phyloP scores from a whole-genome alignment of 2,113 vertebrate genomes.

The Pomatostomus ruficeps region DNA sequence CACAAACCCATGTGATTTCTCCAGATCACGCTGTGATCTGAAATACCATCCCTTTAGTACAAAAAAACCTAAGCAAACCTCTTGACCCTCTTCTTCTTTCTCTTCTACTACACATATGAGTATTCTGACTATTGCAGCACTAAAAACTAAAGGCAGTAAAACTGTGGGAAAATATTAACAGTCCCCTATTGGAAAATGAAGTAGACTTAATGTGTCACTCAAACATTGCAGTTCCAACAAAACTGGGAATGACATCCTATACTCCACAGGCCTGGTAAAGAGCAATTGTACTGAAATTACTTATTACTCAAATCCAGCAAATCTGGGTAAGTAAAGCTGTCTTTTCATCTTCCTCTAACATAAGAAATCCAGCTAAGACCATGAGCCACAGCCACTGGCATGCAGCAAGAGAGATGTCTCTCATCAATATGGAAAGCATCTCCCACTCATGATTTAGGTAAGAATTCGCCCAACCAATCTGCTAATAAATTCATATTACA shows the following conservation, averaged over 20 bases:
- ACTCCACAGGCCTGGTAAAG: not conserved
- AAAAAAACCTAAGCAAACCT: not conserved
- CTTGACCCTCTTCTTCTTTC: not conserved
- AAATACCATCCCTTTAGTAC: not conserved
- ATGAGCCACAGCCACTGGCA: not conserved
- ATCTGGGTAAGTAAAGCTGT: not conserved
- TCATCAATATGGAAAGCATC: not conserved
- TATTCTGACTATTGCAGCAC: not conserved
- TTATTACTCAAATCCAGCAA: not conserved
- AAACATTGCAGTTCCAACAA: not conserved
- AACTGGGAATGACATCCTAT: not conserved
- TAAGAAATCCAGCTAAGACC: not conserved
- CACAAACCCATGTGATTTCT: not conserved
- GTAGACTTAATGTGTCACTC: not conserved
- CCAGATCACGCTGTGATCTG: not conserved
- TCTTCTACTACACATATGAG: not conserved
- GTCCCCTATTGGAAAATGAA: not conserved
- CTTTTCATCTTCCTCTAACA: not conserved
- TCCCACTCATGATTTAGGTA: accelerated
- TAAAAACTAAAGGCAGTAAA: not conserved
- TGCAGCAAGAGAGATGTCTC: not conserved
- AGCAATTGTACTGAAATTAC: not conserved
- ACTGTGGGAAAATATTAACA: not conserved
- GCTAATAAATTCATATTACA: not conserved
- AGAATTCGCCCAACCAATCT: not conserved